Percentiles rank a stretch among this genome's conserved stretches.
phyloP scores from a whole-genome alignment of 2,797 vertebrate genomes.

The Intellagama lesueurii region DNA sequence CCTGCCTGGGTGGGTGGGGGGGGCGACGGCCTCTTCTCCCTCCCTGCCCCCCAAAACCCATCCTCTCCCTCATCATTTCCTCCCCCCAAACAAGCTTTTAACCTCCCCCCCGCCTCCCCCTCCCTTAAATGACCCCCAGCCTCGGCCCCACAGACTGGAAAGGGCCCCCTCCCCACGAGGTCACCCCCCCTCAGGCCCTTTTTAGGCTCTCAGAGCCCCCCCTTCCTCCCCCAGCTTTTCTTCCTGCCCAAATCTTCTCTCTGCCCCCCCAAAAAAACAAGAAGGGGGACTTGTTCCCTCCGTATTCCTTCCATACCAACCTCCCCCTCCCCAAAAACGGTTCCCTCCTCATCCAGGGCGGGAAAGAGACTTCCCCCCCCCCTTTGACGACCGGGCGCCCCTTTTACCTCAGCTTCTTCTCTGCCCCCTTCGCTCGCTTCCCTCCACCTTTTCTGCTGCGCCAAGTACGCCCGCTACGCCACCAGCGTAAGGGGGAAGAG shows the following conservation, averaged over 20 bases:
- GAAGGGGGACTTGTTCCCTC: background rate
- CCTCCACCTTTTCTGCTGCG: conserved; percentile 50
- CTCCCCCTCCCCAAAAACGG: fast-evolving
- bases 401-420: conserved; percentile 47
- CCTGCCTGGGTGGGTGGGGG: background rate
- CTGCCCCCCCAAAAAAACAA: background rate
- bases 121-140: background rate
- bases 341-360: background rate
- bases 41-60: background rate
- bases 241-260: background rate
- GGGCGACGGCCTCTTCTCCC: background rate
- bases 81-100: background rate
- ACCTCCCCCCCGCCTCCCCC: background rate
- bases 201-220: no score
- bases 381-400: background rate
- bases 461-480: conserved; percentile 64
- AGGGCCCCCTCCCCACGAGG: background rate
- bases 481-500: conserved; percentile 10
- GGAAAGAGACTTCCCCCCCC: background rate
- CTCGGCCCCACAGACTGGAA: background rate
- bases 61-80: background rate
- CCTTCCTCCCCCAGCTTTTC: no score
- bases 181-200: background rate
- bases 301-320: no score
- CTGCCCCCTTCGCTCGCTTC: conserved; percentile 16